Evolutionary conservation across 2,113 vertebrate genomes (phyloP).

Genomic region (Bos javanicus): DNA sequence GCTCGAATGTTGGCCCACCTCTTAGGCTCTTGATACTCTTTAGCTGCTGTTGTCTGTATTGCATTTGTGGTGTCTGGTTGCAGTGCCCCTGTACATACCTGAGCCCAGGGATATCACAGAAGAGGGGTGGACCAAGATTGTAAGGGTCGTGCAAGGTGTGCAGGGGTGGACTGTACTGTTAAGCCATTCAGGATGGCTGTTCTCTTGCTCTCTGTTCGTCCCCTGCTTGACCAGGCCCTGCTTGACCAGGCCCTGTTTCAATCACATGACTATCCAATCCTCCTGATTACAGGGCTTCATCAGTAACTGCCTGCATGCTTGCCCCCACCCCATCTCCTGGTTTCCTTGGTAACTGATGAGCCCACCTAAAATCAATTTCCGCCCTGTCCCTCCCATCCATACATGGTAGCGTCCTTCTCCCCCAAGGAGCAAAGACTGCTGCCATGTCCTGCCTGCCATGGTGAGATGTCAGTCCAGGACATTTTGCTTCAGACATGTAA

Average conservation of each 20-base stretch:
- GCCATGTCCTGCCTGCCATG: background rate
- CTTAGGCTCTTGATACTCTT: background rate
- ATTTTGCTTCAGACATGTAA: background rate
- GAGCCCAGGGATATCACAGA: background rate
- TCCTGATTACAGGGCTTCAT: background rate
- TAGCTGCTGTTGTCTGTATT: background rate
- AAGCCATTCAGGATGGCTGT: background rate
- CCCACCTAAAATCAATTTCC: background rate
- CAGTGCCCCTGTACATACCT: background rate
- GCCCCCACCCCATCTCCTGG: background rate
- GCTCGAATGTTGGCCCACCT: background rate
- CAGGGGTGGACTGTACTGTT: background rate
- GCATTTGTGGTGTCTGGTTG: background rate
- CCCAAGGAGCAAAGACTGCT: background rate
- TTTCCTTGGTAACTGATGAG: background rate
- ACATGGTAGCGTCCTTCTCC: background rate
- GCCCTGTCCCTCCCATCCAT: background rate
- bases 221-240: background rate
- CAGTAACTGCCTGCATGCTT: background rate
- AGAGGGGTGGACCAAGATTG: background rate
- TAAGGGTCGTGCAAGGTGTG: background rate
- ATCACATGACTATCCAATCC: background rate
- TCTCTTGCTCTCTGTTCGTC: background rate
- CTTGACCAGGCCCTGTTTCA: background rate
- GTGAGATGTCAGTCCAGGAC: background rate